Conservation (phyloP, 2,888 invertebrate species). For the Idaea straminata region DNA sequence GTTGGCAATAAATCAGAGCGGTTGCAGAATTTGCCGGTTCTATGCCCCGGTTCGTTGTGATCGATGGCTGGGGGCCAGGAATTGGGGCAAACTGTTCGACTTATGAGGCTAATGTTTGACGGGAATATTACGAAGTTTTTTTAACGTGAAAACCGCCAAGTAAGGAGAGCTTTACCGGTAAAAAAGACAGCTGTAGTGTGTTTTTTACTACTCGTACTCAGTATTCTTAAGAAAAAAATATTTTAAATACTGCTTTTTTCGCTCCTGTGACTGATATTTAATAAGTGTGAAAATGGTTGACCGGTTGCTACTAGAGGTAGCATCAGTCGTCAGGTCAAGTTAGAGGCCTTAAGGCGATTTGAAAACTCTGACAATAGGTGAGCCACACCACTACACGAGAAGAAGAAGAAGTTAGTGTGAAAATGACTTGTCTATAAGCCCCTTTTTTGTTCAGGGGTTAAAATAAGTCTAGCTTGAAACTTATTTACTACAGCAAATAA, state of each 20-base stretch:
- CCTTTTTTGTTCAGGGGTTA: not conserved
- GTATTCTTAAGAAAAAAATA: too few relatives aligned
- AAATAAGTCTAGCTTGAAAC: not conserved
- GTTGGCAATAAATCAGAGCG: conserved; percentile 54
- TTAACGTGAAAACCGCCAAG: not conserved
- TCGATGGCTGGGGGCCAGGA: conserved; percentile 33
- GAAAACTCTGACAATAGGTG: too few relatives aligned
- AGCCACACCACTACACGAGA: too few relatives aligned
- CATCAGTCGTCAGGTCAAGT: too few relatives aligned
- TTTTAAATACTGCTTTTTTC: too few relatives aligned
- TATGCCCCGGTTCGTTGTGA: conserved; percentile 38
- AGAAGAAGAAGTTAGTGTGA: too few relatives aligned
- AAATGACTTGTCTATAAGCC: not conserved
- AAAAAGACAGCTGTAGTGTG: too few relatives aligned
- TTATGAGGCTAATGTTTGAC: conserved; percentile 1
- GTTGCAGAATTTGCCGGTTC: conserved; percentile 52
- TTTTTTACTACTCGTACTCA: too few relatives aligned
- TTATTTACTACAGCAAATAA: not conserved
- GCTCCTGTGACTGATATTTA: too few relatives aligned
- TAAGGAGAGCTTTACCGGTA: not conserved
- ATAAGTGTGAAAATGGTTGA: too few relatives aligned
- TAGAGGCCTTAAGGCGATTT: too few relatives aligned
- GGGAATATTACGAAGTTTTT: not conserved
- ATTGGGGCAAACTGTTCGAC: conserved; percentile 8
- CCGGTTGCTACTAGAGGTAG: too few relatives aligned